Base-by-base conservation (phyloP, 2,888 invertebrate genomes). In the Artemia sinica region DNA sequence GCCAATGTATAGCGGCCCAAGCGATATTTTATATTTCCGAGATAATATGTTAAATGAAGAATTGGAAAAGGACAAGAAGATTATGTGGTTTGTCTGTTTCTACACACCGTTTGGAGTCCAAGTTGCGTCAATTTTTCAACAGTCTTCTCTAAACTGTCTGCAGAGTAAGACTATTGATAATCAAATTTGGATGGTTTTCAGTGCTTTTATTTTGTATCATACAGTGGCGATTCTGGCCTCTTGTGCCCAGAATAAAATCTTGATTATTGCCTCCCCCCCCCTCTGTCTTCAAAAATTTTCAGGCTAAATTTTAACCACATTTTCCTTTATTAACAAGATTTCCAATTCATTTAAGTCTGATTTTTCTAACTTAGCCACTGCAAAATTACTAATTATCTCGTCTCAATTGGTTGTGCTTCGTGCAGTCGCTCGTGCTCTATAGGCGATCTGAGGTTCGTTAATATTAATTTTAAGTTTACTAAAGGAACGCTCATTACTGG, bases 91-190 rank as follows among this genome's bases (percentile, higher is more conserved):
- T 1, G 82, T 97, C 0, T 87, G 92, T 71, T 89, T 97, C 77
- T 97, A 93, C 76, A n/a, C n/a, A 91, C 97, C 0, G 91, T 91
- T 0, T 98, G 98, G 98, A 95, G 93, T 77, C 95, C 97, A 4
- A 86, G 89, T 5, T 97, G 96, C 76, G 91, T 91, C 0, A 90
- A 86, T 76, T 91, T 96, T 75, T 92, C 96, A 0, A 90, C 94
- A 0, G 83, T 89, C 50, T 95, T 90, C 76, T 85, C 93, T 0
- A 87, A 92, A 75, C 79, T 95, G 0, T 93, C 93, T 0, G 84
- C 86, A 0, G 86, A 87, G 78, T 94, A 84, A 72, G 13, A 48
- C 67, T 28, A 28, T 41, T 49, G 11, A 63, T 14, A 14, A 48
- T 14, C 10, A 49, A 18, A 69, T 70, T 41, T 52, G 63, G 52